Evolutionary conservation across 2,113 vertebrate species (phyloP).

Genomic region (Seriola quinqueradiata): DNA sequence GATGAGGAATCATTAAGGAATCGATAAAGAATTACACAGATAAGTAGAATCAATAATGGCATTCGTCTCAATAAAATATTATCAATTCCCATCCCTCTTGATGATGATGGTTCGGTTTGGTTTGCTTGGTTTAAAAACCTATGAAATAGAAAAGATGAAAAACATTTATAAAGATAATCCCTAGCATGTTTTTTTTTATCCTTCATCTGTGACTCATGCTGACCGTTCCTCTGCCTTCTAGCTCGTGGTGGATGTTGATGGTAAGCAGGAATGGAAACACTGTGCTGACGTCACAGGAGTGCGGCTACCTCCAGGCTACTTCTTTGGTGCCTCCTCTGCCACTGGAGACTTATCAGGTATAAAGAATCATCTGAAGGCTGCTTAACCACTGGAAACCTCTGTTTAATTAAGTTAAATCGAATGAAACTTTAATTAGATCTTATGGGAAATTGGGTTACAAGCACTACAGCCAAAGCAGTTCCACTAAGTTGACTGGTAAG

Average conservation of each 20-base stretch:
- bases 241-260: slow-evolving; percentile 92
- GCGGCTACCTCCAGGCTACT: slow-evolving; percentile 89
- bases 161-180: background rate
- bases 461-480: background rate
- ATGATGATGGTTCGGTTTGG: too few species aligned
- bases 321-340: slow-evolving; percentile 91
- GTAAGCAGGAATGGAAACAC: slow-evolving; percentile 92
- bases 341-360: slow-evolving; percentile 95
- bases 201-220: background rate
- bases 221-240: slow-evolving; percentile 49
- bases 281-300: slow-evolving; percentile 91
- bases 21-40: too few species aligned
- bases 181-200: background rate
- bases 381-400: background rate
- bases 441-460: background rate
- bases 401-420: background rate
- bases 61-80: too few species aligned
- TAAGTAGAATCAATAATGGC: too few species aligned
- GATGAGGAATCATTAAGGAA: too few species aligned
- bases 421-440: too few species aligned
- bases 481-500: background rate
- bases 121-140: too few species aligned
- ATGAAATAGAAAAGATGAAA: too few species aligned
- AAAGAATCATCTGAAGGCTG: background rate
- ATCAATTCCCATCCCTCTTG: too few species aligned